Conservation (phyloP, 2,888 invertebrate genomes). For the Entomobrya proxima region DNA sequence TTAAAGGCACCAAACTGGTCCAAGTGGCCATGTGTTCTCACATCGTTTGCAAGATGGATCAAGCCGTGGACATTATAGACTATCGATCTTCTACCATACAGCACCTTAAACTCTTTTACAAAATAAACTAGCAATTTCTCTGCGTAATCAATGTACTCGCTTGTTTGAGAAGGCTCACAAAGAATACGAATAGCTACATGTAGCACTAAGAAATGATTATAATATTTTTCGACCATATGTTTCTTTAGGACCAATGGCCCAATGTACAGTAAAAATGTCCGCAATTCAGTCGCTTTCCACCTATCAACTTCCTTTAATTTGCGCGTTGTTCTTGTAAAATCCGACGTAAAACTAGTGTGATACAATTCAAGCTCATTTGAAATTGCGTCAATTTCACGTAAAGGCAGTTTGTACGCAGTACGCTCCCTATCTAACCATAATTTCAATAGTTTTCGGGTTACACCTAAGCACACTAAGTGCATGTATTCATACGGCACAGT, state of each 20-base stretch:
- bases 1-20: slow-evolving; percentile 73
- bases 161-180: neutral
- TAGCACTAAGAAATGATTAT: slow-evolving; percentile 54
- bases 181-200: slow-evolving; percentile 52
- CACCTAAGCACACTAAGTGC: slow-evolving; percentile 40
- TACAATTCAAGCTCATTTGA: neutral
- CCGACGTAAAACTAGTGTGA: neutral
- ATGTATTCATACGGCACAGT: slow-evolving; percentile 30
- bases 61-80: slow-evolving; percentile 75
- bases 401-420: neutral
- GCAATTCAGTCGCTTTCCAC: slow-evolving; percentile 63
- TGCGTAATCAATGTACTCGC: slow-evolving; percentile 41
- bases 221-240: slow-evolving; percentile 34
- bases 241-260: slow-evolving; percentile 38
- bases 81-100: slow-evolving; percentile 70
- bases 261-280: slow-evolving; percentile 59
- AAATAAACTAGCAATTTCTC: slow-evolving; percentile 59
- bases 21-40: slow-evolving; percentile 69
- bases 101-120: slow-evolving; percentile 71
- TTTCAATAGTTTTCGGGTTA: slow-evolving; percentile 23
- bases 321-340: slow-evolving; percentile 58
- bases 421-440: slow-evolving; percentile 17
- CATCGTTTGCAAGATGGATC: slow-evolving; percentile 75
- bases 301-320: slow-evolving; percentile 45
- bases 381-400: neutral